Conservation (phyloP, 2,888 invertebrate species). For the Drosophila anomalata region DNA sequence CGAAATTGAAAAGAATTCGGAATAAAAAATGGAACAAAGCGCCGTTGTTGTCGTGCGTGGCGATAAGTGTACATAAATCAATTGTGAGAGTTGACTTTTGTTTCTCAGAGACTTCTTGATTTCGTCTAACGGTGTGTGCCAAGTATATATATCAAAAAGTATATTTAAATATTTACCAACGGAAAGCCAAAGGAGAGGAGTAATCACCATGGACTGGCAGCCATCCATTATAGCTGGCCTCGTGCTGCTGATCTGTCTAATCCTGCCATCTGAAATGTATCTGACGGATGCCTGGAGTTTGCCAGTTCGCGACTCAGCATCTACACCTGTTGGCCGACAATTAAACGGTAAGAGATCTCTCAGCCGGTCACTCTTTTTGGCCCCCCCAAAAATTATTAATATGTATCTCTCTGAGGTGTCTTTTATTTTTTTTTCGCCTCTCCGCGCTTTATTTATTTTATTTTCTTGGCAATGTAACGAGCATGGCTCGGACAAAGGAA, state of each 20-base stretch:
- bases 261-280: conserved; percentile 45
- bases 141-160: background rate
- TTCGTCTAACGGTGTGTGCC: conserved; percentile 43
- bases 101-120: conserved; percentile 16
- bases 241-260: conserved; percentile 48
- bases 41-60: conserved; percentile 67
- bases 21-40: conserved; percentile 70
- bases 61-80: conserved; percentile 63
- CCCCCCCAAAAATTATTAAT: background rate
- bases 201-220: conserved; percentile 60
- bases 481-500: conserved; percentile 32
- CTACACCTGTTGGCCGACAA: conserved; percentile 48
- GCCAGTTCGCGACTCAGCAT: conserved; percentile 47
- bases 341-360: conserved; percentile 62
- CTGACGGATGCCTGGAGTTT: conserved; percentile 60
- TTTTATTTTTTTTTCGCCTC: background rate
- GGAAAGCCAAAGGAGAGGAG: conserved; percentile 8
- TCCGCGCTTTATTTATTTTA: conserved; percentile 41
- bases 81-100: conserved; percentile 31
- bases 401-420: conserved; percentile 2
- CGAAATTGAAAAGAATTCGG: background rate
- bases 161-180: conserved; percentile 13
- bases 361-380: background rate
- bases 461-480: conserved; percentile 16
- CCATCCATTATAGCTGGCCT: conserved; percentile 45